Conservation (phyloP, 2,888 invertebrate genomes). For the Xestia rhomboidea region DNA sequence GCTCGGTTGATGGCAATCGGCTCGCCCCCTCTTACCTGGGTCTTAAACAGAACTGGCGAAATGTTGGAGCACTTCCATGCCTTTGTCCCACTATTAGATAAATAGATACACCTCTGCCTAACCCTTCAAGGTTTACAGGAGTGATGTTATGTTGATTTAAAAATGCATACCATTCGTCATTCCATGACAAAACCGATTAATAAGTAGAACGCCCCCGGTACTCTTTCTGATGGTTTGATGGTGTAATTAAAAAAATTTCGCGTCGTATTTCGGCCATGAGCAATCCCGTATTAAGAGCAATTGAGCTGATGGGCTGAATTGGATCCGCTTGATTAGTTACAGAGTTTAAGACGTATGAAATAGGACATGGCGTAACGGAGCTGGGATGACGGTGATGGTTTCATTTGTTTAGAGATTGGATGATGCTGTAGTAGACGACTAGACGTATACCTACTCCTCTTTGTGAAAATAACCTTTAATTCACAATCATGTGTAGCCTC, state of each 20-base stretch:
- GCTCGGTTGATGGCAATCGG: neutral
- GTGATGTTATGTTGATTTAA: neutral
- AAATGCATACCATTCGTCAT: constrained; percentile 56
- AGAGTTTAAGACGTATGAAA: constrained; percentile 85
- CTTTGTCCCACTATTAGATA: no score
- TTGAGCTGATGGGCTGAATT: constrained; percentile 88
- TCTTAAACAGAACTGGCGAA: neutral
- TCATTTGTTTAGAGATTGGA: constrained; percentile 42
- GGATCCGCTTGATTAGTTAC: constrained; percentile 88
- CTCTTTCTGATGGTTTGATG: constrained; percentile 59
- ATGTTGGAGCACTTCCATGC: no score
- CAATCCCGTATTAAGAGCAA: constrained; percentile 87
- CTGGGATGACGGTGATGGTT: constrained; percentile 38
- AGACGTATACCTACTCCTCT: no score
- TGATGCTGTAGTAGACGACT: neutral
- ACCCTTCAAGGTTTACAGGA: neutral
- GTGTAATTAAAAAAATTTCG: constrained; percentile 80
- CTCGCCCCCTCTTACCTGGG: neutral
- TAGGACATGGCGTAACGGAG: constrained; percentile 78
- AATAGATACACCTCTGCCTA: neutral
- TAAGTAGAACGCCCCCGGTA: constrained; percentile 69
- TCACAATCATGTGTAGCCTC: no score
- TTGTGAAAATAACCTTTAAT: no score
- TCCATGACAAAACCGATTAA: constrained; percentile 72
- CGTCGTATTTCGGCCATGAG: constrained; percentile 82